Evolutionary conservation across 1,140 invertebrate species (phyloP), one percentile per base, ranked within the genome.

Genomic region (Lordiphosa clarofinis): DNA sequence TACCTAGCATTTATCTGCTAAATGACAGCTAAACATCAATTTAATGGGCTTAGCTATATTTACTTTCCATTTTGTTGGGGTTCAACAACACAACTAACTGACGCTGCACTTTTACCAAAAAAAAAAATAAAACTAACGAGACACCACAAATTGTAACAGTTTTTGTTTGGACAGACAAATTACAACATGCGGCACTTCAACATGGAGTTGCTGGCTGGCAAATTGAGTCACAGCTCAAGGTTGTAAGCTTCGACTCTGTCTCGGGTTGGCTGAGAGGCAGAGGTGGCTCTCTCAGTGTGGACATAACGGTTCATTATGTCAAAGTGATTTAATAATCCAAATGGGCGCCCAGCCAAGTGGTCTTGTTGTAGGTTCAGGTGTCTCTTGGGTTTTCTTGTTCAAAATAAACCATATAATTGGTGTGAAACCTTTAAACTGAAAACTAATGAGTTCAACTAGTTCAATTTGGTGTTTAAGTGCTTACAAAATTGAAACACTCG

Each of bases 271-370:
- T 56, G 44, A 38, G 35, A 69, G 33, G 31, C 68, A 38, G 35
- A 69, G 33, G 35, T 73, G 47, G 28, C 55, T 39, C 6, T 52
- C 54, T 39, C 54, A 38, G 40, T 58, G 78, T 69, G 72, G 63
- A 59, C 68, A 84, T 86, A 84, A 84, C 78, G 78, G 79, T 73
- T 79, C 78, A 79, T 86, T 73, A 65, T 86, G 78, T 79, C 69
- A 84, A 84, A 70, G 56, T 78, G 68, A 73, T 66, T 82, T 65
- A 64, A 82, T 62, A 71, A 75, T 49, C 33, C 21, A 44, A 55
- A 40, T 8, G 35, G 11, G 13, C 19, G 53, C 9, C 1, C 24
- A 52, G 11, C 33, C 33, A n/a, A 59, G 56, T 33, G 59, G 53
- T 61, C 49, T 44, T 56, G 12, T 43, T 31, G 6, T 31, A 8